These are phyloP conservation scores for Centruroides vittatus DNA, from an alignment of 1,140 invertebrate species.

Conservation along the genomic window DNA sequence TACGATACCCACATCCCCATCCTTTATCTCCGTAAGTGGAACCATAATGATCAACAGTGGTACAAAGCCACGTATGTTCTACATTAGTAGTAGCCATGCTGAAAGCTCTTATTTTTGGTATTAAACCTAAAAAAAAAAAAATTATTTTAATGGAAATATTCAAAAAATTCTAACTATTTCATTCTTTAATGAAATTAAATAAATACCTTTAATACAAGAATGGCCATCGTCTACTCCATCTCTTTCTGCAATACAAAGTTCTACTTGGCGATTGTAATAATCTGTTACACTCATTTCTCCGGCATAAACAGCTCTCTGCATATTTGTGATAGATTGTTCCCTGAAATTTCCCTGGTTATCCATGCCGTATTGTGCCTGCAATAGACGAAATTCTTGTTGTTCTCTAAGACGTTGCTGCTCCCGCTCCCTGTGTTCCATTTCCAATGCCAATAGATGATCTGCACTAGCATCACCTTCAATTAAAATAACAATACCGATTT, in stretches of 20 bases:
- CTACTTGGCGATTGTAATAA: slow-evolving; percentile 65
- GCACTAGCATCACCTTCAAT: slow-evolving; percentile 35
- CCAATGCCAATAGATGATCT: slow-evolving; percentile 41
- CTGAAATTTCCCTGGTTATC: slow-evolving; percentile 66
- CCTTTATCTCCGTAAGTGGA: slow-evolving; percentile 74
- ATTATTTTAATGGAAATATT: background rate
- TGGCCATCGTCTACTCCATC: slow-evolving; percentile 66
- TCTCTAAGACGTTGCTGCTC: slow-evolving; percentile 54
- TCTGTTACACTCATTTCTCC: slow-evolving; percentile 70
- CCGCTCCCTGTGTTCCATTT: slow-evolving; percentile 46
- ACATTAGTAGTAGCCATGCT: slow-evolving; percentile 52
- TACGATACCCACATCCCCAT: slow-evolving; percentile 75
- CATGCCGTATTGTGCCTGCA: slow-evolving; percentile 75
- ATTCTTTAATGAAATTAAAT: slow-evolving; percentile 5
- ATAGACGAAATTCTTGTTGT: slow-evolving; percentile 61
- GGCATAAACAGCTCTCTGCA: slow-evolving; percentile 66
- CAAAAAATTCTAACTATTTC: background rate
- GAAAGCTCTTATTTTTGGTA: slow-evolving; percentile 50
- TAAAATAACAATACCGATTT: background rate
- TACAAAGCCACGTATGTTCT: slow-evolving; percentile 52
- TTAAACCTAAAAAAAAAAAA: slow-evolving; percentile 40
- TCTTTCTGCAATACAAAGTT: slow-evolving; percentile 53
- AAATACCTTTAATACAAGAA: slow-evolving; percentile 51
- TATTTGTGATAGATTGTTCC: slow-evolving; percentile 62
- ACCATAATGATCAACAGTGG: slow-evolving; percentile 66